Conservation (phyloP, 1,140 invertebrate species). For the Drosophila bocqueti region DNA sequence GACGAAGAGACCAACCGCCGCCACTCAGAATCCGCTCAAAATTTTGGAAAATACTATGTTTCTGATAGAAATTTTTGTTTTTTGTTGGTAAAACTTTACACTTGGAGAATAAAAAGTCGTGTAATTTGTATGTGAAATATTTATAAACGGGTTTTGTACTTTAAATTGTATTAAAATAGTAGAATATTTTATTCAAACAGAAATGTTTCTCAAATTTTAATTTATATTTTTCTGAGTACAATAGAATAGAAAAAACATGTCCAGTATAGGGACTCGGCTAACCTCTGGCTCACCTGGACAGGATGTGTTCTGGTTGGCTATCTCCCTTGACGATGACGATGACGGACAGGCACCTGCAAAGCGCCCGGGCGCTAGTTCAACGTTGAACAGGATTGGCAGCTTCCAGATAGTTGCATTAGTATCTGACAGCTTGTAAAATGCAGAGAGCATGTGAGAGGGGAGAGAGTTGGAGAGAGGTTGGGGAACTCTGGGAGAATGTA, state of each 20-base stretch:
- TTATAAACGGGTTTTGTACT: not conserved
- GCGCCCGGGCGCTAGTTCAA: conserved; percentile 33
- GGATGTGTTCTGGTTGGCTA: conserved; percentile 33
- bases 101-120: not conserved
- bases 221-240: not conserved
- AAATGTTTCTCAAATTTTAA: not conserved
- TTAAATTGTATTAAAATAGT: not conserved
- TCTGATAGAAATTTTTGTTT: conserved; percentile 41
- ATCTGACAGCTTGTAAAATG: conserved; percentile 52
- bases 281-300: conserved; percentile 33
- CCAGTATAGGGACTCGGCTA: conserved; percentile 15
- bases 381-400: conserved; percentile 62
- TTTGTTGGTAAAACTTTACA: not conserved
- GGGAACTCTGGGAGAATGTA: conserved; percentile 11
- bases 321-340: conserved; percentile 45
- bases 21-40: conserved; percentile 23
- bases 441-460: conserved; percentile 5
- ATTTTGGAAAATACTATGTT: conserved; percentile 48
- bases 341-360: conserved; percentile 55
- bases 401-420: conserved; percentile 69
- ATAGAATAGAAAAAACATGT: not conserved
- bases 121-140: not conserved
- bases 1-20: not conserved
- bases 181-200: not conserved
- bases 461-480: not conserved